These are phyloP conservation scores for Leptobrachium leishanense DNA, from an alignment of 2,113 vertebrate species.

Conservation along the genomic window DNA sequence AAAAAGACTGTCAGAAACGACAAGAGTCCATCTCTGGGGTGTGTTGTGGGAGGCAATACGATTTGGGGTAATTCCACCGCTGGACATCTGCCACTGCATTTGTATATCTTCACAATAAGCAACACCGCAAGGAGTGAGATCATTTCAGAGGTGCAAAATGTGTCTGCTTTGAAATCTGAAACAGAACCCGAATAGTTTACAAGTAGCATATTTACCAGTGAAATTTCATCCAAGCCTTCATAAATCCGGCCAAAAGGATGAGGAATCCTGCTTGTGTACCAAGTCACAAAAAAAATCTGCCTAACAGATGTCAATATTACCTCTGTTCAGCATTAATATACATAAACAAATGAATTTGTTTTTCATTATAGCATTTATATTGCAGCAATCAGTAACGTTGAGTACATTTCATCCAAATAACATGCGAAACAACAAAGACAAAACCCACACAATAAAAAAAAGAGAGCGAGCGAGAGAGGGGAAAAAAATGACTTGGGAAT, in stretches of 20 bases:
- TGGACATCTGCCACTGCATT: background rate
- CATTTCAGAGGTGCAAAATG: slow-evolving; percentile 18
- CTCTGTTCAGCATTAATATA: slow-evolving; percentile 50
- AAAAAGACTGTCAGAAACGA: too few relatives aligned
- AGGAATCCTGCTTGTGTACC: slow-evolving; percentile 43
- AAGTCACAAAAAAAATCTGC: slow-evolving; percentile 41
- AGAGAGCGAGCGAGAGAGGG: background rate
- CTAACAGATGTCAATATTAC: slow-evolving; percentile 47
- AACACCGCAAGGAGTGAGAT: background rate
- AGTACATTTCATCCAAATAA: slow-evolving; percentile 48
- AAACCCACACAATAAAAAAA: slow-evolving; percentile 12
- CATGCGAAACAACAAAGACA: slow-evolving; percentile 46
- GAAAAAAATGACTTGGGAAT: slow-evolving; percentile 22
- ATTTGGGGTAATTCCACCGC: too few relatives aligned
- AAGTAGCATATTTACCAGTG: slow-evolving; percentile 46
- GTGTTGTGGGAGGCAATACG: too few relatives aligned
- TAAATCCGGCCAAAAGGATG: slow-evolving; percentile 27
- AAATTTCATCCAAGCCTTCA: slow-evolving; percentile 40
- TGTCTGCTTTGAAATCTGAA: slow-evolving; percentile 16
- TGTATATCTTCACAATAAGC: background rate
- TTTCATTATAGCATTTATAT: slow-evolving; percentile 50
- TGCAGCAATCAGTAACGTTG: slow-evolving; percentile 46
- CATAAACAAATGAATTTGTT: slow-evolving; percentile 51
- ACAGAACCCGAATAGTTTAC: slow-evolving; percentile 44
- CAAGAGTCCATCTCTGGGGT: too few relatives aligned